Evolutionary conservation across 2,113 vertebrate species (phyloP).

Genomic region (Anolis sagrei): DNA sequence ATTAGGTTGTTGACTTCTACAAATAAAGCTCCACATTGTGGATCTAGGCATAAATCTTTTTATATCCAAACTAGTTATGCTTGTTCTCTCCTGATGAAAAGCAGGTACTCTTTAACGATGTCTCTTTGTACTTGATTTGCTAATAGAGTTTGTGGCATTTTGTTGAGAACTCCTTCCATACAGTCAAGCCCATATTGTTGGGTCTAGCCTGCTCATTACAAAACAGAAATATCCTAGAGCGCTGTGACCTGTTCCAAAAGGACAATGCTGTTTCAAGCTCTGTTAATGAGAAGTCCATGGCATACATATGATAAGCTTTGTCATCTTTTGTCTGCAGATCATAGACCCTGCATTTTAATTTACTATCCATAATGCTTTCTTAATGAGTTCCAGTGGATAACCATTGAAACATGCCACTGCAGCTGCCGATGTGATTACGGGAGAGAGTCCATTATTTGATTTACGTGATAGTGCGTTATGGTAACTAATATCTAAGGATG

Average conservation of each 20-base stretch:
- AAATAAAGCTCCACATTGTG: neutral
- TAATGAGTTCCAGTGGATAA: slow-evolving; percentile 81
- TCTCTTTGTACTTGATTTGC: slow-evolving; percentile 36
- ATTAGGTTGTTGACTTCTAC: neutral
- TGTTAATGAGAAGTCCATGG: slow-evolving; percentile 79
- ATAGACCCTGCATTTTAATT: slow-evolving; percentile 82
- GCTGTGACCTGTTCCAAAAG: slow-evolving; percentile 59
- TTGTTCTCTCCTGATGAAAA: neutral
- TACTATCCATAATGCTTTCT: slow-evolving; percentile 80
- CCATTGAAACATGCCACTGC: slow-evolving; percentile 77
- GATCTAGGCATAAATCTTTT: rapidly evolving
- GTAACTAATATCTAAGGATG: slow-evolving; percentile 78
- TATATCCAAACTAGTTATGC: neutral
- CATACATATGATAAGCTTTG: slow-evolving; percentile 79
- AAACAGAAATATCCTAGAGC: slow-evolving; percentile 44
- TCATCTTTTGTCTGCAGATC: slow-evolving; percentile 82
- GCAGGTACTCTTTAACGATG: rapidly evolving
- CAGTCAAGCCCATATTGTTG: slow-evolving; percentile 46
- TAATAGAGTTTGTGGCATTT: slow-evolving; percentile 42
- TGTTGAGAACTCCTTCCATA: slow-evolving; percentile 45
- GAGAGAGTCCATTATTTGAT: slow-evolving; percentile 76
- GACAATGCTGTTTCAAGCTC: slow-evolving; percentile 71
- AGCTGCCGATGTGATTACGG: slow-evolving; percentile 73
- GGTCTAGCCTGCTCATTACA: slow-evolving; percentile 53
- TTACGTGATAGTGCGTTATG: slow-evolving; percentile 75